Percentiles rank a stretch among this genome's conserved stretches.
Evolutionary conservation across 1,140 invertebrate genomes (phyloP).

Genomic region (Pseudoatta argentina): DNA sequence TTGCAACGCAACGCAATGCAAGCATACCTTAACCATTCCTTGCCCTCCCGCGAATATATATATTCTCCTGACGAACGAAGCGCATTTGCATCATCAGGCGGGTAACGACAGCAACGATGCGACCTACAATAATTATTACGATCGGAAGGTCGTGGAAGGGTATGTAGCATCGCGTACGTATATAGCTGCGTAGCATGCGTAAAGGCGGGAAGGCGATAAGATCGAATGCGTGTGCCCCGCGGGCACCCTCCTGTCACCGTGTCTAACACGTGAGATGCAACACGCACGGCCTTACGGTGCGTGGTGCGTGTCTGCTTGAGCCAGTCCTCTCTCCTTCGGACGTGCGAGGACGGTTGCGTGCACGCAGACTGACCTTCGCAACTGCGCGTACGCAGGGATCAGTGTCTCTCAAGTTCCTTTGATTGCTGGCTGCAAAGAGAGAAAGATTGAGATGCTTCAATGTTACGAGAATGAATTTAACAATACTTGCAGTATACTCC

Average conservation of each 20-base stretch:
- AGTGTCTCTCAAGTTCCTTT: constrained; percentile 56
- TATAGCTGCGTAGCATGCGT: constrained; percentile 67
- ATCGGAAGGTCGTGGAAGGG: constrained; percentile 67
- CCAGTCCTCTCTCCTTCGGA: constrained; percentile 47
- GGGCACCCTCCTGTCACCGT: constrained; percentile 52
- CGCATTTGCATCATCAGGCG: constrained; percentile 53
- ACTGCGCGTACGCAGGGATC: constrained; percentile 40
- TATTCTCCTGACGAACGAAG: constrained; percentile 1
- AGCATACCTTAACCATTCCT: constrained; percentile 18
- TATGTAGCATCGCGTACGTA: constrained; percentile 60
- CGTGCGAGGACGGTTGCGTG: constrained; percentile 65
- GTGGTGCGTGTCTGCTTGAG: constrained; percentile 46
- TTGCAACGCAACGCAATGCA: background rate
- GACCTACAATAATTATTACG: constrained; percentile 70
- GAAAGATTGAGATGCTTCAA: background rate
- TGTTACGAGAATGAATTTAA: background rate
- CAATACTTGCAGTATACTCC: background rate
- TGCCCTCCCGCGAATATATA: background rate
- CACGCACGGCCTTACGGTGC: constrained; percentile 60
- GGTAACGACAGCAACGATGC: constrained; percentile 36
- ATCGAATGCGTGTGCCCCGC: constrained; percentile 76
- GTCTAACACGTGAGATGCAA: constrained; percentile 43
- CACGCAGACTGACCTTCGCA: constrained; percentile 82
- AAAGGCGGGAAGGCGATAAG: constrained; percentile 75
- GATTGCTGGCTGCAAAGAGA: background rate